Evolutionary conservation across 2,113 vertebrate genomes (phyloP).

Genomic region (Phaethon lepturus): DNA sequence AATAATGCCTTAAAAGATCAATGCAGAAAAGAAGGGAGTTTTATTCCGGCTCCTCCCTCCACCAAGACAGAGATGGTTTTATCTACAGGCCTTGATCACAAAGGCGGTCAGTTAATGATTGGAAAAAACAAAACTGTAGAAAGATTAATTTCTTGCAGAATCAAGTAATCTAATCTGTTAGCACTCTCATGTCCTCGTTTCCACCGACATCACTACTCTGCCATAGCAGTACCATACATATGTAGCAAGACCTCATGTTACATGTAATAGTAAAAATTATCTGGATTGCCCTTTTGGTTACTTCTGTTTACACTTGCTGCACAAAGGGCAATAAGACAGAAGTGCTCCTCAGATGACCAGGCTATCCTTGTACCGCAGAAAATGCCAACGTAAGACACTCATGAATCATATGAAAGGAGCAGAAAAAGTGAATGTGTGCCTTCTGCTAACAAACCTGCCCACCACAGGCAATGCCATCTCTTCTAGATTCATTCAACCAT

Average conservation of each 20-base stretch:
- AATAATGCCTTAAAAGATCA: background rate
- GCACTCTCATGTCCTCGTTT: background rate
- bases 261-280: background rate
- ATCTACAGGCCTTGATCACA: background rate
- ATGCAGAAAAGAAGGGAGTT: background rate
- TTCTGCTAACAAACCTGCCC: background rate
- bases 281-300: background rate
- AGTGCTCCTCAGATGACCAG: background rate
- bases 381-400: background rate
- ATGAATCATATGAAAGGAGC: background rate
- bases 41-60: background rate
- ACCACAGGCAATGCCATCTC: background rate
- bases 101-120: background rate
- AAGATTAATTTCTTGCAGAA: background rate
- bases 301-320: background rate
- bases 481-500: background rate
- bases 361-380: background rate
- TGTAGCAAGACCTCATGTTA: background rate
- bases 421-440: rapidly evolving
- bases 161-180: background rate
- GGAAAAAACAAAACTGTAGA: background rate
- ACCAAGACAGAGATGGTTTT: background rate
- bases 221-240: background rate
- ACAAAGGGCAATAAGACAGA: background rate
- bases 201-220: background rate